These are phyloP conservation scores for Scylla paramamosain DNA, from an alignment of 1,140 invertebrate species.

Conservation along the genomic window DNA sequence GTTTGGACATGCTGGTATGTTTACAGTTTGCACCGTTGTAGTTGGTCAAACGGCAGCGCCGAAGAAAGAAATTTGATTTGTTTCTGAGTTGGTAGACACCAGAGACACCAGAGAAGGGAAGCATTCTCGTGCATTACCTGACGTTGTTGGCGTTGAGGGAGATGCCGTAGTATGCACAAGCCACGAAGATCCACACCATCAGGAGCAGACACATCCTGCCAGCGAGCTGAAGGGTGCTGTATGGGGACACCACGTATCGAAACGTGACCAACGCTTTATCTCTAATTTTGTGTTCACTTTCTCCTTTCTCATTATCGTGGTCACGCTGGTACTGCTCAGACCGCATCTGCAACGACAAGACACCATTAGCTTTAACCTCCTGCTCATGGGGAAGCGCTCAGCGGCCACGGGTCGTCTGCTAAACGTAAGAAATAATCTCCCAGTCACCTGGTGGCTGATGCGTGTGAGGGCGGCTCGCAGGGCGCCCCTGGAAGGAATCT, in stretches of 20 bases:
- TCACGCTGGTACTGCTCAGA: not conserved
- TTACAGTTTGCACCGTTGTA: no score
- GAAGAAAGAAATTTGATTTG: no score
- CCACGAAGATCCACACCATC: not conserved
- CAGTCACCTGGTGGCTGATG: not conserved
- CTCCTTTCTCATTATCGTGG: no score
- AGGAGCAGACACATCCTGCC: not conserved
- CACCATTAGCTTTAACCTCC: no score
- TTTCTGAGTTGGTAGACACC: no score
- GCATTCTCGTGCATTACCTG: not conserved
- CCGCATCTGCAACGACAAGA: no score
- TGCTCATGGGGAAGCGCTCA: no score
- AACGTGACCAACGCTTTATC: not conserved
- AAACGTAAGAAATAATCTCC: no score
- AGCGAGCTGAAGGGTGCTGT: not conserved
- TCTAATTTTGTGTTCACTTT: not conserved
- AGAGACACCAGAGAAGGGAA: no score
- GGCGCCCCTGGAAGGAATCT: not conserved
- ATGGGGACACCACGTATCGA: not conserved
- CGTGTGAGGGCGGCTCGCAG: constrained; percentile 16
- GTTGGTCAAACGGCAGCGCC: no score
- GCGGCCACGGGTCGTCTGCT: no score
- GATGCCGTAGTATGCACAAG: not conserved
- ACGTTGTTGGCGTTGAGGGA: constrained; percentile 21
- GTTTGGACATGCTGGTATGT: no score